A percentile compares a stretch with the other conserved stretches of the same genome.
Evolutionary conservation across 1,140 invertebrate genomes (phyloP).

Genomic region (Tetragnatha versicolor): DNA sequence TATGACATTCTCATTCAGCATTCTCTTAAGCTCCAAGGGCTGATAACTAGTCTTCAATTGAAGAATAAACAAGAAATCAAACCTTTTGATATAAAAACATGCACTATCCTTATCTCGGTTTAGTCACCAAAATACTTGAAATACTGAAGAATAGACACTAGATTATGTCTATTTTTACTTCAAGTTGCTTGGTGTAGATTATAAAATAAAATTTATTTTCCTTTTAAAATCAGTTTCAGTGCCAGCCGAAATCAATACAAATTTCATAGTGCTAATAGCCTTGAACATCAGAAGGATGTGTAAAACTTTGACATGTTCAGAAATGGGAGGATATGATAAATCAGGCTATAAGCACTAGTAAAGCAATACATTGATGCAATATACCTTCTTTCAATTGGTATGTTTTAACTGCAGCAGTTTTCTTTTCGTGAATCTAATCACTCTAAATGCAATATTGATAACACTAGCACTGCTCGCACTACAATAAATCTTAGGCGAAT

Average conservation of each 20-base stretch:
- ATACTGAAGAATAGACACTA: conserved; percentile 7
- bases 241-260: conserved; percentile 10
- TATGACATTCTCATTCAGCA: conserved; percentile 46
- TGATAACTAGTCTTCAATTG: conserved; percentile 54
- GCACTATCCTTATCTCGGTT: conserved; percentile 34
- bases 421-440: conserved; percentile 49
- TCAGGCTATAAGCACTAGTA: conserved; percentile 50
- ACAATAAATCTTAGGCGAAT: conserved; percentile 55
- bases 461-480: conserved; percentile 55
- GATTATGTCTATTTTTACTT: conserved; percentile 29
- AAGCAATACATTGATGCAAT: conserved; percentile 36
- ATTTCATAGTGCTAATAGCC: conserved; percentile 50
- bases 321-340: too few species aligned
- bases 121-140: conserved; percentile 34
- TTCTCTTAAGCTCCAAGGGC: conserved; percentile 49
- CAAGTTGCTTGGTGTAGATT: conserved; percentile 38
- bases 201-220: conserved; percentile 12
- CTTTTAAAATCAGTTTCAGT: conserved; percentile 5
- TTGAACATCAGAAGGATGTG: conserved; percentile 54
- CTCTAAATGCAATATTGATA: conserved; percentile 54
- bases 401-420: conserved; percentile 24
- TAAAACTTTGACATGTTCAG: too few species aligned
- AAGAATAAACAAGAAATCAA: conserved; percentile 50
- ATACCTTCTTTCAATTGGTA: conserved; percentile 34
- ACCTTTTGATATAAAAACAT: conserved; percentile 45